phyloP scores from a whole-genome alignment of 2,797 vertebrate species.

The Prunella strophiata region DNA sequence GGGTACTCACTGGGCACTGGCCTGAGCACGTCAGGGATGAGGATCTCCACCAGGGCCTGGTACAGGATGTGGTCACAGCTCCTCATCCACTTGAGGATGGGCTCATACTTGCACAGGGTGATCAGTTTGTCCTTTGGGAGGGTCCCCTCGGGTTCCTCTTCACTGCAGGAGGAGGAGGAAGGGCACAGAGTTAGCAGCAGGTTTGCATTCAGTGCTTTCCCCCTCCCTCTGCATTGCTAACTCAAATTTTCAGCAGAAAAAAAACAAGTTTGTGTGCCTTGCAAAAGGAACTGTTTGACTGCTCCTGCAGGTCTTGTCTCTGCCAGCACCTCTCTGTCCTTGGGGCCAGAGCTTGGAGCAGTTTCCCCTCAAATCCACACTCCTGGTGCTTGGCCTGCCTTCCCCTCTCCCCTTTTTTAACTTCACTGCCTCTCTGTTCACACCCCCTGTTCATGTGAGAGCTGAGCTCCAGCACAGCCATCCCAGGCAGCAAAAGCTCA shows the following conservation, averaged over 20 bases:
- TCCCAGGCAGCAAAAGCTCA: not conserved
- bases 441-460: not conserved
- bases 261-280: not conserved
- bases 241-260: not conserved
- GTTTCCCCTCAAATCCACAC: not conserved
- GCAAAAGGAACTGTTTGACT: not conserved
- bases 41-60: constrained; percentile 96
- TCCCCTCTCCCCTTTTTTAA: not conserved
- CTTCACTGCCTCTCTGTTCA: not conserved
- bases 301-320: not conserved
- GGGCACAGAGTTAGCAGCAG: not conserved
- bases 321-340: not conserved
- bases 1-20: constrained; percentile 92
- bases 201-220: not conserved
- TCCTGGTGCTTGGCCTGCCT: not conserved
- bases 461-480: not conserved
- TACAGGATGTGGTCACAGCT: constrained; percentile 97
- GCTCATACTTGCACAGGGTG: constrained; percentile 90
- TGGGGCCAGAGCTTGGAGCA: not conserved
- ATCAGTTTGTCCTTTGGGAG: constrained; percentile 91
- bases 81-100: constrained; percentile 94
- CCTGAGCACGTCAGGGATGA: constrained; percentile 94
- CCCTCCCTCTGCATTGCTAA: not conserved
- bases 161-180: constrained; percentile 71
- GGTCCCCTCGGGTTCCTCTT: constrained; percentile 84